Conservation (phyloP, 2,888 invertebrate species). For the Cataglyphis albicans region DNA sequence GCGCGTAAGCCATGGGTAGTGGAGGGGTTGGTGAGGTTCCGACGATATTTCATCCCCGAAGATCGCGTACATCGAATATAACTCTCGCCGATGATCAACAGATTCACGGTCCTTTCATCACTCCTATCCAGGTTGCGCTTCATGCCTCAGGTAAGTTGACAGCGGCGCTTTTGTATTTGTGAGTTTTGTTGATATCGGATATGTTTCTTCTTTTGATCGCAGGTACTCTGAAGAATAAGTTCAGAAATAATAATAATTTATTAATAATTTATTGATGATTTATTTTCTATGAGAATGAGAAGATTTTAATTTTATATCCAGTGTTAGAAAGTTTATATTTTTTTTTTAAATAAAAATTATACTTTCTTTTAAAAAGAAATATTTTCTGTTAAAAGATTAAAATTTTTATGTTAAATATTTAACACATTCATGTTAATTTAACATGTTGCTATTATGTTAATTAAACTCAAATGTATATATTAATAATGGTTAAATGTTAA, state of each 20-base stretch:
- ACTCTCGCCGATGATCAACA: conserved; percentile 81
- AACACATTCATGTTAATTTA: too few species aligned
- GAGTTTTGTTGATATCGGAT: conserved; percentile 6
- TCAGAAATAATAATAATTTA: not conserved
- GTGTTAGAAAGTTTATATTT: too few species aligned
- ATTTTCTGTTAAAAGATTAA: too few species aligned
- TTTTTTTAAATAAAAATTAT: too few species aligned
- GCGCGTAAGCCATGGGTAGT: conserved; percentile 79
- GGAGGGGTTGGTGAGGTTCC: conserved; percentile 81
- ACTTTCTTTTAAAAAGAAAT: too few species aligned
- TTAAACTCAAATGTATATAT: too few species aligned
- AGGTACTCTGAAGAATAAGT: not conserved
- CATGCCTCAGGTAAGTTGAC: conserved; percentile 77
- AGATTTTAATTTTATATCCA: not conserved
- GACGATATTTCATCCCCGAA: conserved; percentile 84
- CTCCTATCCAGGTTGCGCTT: conserved; percentile 77
- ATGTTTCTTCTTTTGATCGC: conserved; percentile 4
- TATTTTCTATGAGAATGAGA: not conserved
- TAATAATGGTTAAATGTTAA: too few species aligned
- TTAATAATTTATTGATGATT: not conserved
- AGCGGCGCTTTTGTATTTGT: not conserved
- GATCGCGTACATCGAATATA: conserved; percentile 81
- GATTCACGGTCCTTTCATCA: conserved; percentile 75
- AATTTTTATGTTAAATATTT: too few species aligned
- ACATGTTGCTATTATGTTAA: too few species aligned